phyloP scores from a whole-genome alignment of 2,113 vertebrate species.

The Tretioscincus oriximinensis region DNA sequence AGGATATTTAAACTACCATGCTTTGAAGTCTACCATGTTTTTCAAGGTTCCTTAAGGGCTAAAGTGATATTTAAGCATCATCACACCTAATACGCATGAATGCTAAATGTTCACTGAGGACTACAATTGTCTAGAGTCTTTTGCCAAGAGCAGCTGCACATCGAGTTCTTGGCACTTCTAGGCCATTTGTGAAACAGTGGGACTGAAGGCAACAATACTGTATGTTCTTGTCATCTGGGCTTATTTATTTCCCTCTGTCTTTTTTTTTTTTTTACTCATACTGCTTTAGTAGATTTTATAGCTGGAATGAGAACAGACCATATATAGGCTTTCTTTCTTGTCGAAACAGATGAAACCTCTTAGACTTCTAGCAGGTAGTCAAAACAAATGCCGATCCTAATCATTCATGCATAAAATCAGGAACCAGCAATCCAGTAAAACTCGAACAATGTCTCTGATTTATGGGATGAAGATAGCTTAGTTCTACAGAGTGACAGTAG shows the following conservation, averaged over 20 bases:
- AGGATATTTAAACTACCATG: conserved; percentile 16
- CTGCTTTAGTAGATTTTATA: neutral
- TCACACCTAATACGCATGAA: neutral
- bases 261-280: neutral
- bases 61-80: conserved; percentile 27
- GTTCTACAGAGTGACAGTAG: neutral
- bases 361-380: neutral
- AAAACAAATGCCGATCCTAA: conserved; percentile 10
- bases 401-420: neutral
- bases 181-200: neutral
- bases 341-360: conserved; percentile 12
- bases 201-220: neutral
- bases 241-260: conserved; percentile 8
- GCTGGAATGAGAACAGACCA: neutral
- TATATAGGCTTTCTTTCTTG: conserved; percentile 9
- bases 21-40: neutral
- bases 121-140: conserved; percentile 13
- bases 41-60: conserved; percentile 8
- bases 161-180: neutral
- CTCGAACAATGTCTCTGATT: too few relatives aligned
- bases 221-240: neutral
- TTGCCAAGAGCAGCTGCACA: conserved; percentile 15
- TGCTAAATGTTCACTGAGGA: conserved; percentile 8
- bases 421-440: neutral
- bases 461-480: neutral